Percentiles rank a stretch among this genome's conserved stretches.
phyloP scores from a whole-genome alignment of 2,797 vertebrate genomes.

The Agapornis canus region DNA sequence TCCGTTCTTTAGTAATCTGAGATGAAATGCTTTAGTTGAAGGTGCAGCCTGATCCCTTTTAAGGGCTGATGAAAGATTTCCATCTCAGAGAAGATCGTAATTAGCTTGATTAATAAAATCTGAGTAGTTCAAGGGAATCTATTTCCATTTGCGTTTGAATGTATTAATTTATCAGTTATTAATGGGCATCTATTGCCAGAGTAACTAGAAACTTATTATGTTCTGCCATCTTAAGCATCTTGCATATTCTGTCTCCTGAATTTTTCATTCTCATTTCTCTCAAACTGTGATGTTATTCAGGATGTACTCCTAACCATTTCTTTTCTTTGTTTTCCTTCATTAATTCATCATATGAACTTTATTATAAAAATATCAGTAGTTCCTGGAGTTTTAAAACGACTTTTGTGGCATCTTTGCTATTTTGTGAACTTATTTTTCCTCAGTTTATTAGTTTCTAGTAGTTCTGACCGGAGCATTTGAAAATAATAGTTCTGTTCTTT shows the following conservation, averaged over 20 bases:
- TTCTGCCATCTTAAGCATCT: not conserved
- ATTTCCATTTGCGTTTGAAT: not conserved
- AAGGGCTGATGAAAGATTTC: not conserved
- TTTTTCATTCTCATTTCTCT: not conserved
- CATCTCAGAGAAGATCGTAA: not conserved
- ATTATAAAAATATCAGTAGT: not conserved
- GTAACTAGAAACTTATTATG: not conserved
- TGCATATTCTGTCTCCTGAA: not conserved
- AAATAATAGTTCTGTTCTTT: not conserved
- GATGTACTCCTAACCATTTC: not conserved
- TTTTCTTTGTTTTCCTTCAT: not conserved
- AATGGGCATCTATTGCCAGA: not conserved
- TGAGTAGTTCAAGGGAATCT: not conserved
- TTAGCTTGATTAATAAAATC: not conserved
- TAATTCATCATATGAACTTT: not conserved
- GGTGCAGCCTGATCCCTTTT: not conserved
- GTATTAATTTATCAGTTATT: not conserved
- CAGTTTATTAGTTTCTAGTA: not conserved
- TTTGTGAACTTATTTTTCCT: not conserved
- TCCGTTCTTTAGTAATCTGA: not conserved
- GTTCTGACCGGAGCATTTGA: not conserved
- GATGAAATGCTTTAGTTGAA: not conserved
- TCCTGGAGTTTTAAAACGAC: not conserved
- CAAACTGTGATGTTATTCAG: not conserved
- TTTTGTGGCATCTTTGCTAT: not conserved